Conservation (phyloP, 2,113 vertebrate genomes). For the Carassius gibelio region DNA sequence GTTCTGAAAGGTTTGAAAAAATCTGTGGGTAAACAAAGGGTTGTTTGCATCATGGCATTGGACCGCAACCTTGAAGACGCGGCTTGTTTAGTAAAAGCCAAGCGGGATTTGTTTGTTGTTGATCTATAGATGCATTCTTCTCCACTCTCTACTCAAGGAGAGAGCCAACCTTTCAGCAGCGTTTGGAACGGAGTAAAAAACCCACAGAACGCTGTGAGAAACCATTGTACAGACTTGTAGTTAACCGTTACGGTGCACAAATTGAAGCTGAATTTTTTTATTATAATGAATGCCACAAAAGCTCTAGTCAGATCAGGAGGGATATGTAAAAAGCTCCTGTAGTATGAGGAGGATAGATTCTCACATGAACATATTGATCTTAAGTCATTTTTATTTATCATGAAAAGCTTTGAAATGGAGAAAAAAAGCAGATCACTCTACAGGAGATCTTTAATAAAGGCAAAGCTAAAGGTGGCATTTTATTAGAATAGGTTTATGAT, state of each 20-base stretch:
- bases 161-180: slow-evolving; percentile 28
- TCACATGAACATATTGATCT: not conserved
- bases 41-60: not conserved
- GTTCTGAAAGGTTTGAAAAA: slow-evolving; percentile 1
- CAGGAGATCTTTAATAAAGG: not conserved
- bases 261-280: slow-evolving; percentile 9
- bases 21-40: not conserved
- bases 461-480: not conserved
- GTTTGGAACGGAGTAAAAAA: slow-evolving; percentile 25
- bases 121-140: slow-evolving; percentile 22
- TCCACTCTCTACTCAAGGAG: slow-evolving; percentile 42
- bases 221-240: not conserved
- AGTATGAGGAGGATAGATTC: not conserved
- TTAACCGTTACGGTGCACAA: slow-evolving; percentile 9
- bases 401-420: no score
- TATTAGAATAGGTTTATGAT: not conserved
- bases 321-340: not conserved
- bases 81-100: not conserved
- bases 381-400: not conserved
- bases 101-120: slow-evolving; percentile 37
- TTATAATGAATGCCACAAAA: slow-evolving; percentile 7
- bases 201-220: not conserved
- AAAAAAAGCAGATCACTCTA: not conserved
- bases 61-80: slow-evolving; percentile 31
- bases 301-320: not conserved